Evolutionary conservation across 2,797 vertebrate genomes (phyloP), one percentile per base, ranked within the genome.

Genomic region (Alosa sapidissima): DNA sequence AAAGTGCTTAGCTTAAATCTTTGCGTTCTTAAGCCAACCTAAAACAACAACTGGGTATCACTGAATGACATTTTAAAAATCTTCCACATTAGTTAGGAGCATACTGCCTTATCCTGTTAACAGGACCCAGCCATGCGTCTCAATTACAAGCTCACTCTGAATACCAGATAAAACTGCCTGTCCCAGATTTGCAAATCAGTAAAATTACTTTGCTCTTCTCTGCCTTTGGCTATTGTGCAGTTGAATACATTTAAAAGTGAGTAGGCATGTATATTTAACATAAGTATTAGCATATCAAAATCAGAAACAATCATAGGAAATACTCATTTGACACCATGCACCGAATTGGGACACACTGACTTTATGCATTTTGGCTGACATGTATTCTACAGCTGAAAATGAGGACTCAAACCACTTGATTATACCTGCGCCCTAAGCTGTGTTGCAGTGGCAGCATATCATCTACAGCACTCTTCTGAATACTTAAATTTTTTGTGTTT

Each of bases 301-400:
- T 72, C 65, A 72, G 65, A 14, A 72, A 36, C 65, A 72, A 72
- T 72, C 13, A 36, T 72, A 72, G 65, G 36, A 72, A 36, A 72
- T 36, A 36, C 28, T 65, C 33, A 65, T 65, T 28, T 65, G n/a
- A 28, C 62, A 28, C 62, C 28, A 19, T 8, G 6, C 33, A 5
- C 3, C 21, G 55, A 72, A 36, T 13, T 72, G 13, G 65, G 65
- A 36, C 65, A 36, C 28, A 36, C 10, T 72, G 33, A 65, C 10
- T 65, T 62, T 62, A 52, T 62, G n/a, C 60, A 28, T 65, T 33
- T 68, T 68, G 28, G 33, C 62, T 68, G 62, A 36, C 62, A 33
- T 6, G 9, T 68, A 65, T 65, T 65, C 62, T 65, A 36, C 65
- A 72, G 24, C 62, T 72, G 33, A 16, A 36, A 72, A 16, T 72